phyloP scores from a whole-genome alignment of 2,797 vertebrate genomes.

The Hippocampus kuda region DNA sequence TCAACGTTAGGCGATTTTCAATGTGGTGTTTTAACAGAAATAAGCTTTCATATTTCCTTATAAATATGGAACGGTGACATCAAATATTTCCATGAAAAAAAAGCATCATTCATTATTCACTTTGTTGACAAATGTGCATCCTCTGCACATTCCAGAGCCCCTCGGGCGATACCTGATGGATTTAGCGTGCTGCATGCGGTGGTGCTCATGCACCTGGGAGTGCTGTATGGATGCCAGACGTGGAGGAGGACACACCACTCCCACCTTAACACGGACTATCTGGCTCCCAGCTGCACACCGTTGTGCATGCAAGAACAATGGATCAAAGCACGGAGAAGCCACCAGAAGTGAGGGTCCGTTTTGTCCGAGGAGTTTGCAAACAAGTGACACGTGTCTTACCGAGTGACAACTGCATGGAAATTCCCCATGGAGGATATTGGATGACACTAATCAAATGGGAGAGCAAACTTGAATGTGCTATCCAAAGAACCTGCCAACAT shows the following conservation, averaged over 20 bases:
- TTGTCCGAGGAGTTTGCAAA: conserved; percentile 25
- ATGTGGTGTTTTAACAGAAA: not conserved
- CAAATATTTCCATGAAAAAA: not conserved
- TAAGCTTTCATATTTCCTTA: not conserved
- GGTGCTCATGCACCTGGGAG: not conserved
- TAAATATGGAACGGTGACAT: not conserved
- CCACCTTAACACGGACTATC: conserved; percentile 14
- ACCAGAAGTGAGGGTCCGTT: conserved; percentile 15
- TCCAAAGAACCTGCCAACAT: conserved; percentile 9
- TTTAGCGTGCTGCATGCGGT: not conserved
- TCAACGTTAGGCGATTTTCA: not conserved
- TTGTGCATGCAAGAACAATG: conserved; percentile 14
- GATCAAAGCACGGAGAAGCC: conserved; percentile 27
- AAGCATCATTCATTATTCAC: not conserved
- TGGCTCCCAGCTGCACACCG: conserved; percentile 30
- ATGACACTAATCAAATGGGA: conserved; percentile 3
- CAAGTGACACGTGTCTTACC: not conserved
- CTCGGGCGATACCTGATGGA: not conserved
- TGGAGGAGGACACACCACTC: not conserved
- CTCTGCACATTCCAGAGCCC: not conserved
- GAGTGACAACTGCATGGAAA: not conserved
- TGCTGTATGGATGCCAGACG: not conserved
- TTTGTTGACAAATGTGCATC: not conserved
- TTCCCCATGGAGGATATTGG: not conserved
- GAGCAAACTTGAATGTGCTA: conserved; percentile 10